A percentile compares a stretch with the other conserved stretches of the same genome.
phyloP scores from a whole-genome alignment of 2,113 vertebrate species.

The Myrmecobius fasciatus region DNA sequence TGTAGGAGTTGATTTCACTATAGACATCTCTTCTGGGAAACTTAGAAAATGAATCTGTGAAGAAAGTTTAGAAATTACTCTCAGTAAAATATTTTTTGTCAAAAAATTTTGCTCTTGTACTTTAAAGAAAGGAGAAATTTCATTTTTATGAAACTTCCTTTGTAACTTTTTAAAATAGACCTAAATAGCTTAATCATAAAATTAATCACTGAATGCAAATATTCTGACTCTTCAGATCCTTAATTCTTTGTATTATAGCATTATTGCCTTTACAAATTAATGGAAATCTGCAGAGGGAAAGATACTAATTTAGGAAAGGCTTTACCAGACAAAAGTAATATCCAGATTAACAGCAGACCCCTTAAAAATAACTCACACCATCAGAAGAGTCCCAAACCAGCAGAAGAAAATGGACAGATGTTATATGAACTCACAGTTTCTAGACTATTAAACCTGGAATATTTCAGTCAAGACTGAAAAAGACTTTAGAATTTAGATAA shows the following conservation, averaged over 20 bases:
- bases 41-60: slow-evolving; percentile 44
- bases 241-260: background rate
- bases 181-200: background rate
- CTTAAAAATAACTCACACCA: background rate
- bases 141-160: slow-evolving; percentile 22
- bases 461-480: background rate
- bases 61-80: slow-evolving; percentile 33
- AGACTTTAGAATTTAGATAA: background rate
- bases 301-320: background rate
- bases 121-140: slow-evolving; percentile 38
- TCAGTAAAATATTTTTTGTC: slow-evolving; percentile 8
- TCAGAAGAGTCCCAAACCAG: background rate
- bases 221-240: background rate
- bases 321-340: background rate
- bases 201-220: background rate
- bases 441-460: too few species aligned
- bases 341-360: background rate
- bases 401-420: background rate
- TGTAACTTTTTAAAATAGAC: background rate
- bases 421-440: background rate
- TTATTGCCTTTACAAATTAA: background rate
- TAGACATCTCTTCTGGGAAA: background rate
- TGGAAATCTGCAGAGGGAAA: background rate
- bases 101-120: slow-evolving; percentile 11
- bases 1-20: background rate